A percentile compares a stretch with the other conserved stretches of the same genome.
Conservation (phyloP, 2,888 invertebrate species). For the Aphidoletes aphidimyza region DNA sequence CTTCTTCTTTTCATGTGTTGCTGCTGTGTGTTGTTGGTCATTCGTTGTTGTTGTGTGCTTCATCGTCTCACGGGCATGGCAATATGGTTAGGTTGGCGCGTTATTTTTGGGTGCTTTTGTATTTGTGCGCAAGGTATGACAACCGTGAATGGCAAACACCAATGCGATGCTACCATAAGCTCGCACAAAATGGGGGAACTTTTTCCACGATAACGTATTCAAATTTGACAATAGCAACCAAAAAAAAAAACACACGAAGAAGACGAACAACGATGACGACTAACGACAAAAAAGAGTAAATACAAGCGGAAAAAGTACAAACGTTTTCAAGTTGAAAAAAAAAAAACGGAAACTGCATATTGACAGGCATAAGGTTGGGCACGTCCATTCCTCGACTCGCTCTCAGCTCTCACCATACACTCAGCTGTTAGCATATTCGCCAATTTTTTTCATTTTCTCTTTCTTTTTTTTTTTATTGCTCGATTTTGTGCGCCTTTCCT, state of each 20-base stretch:
- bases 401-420: background rate
- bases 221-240: background rate
- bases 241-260: background rate
- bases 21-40: background rate
- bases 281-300: background rate
- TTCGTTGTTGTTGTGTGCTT: too few relatives aligned
- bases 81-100: slow-evolving; percentile 36
- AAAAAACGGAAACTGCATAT: slow-evolving; percentile 52
- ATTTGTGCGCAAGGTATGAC: slow-evolving; percentile 17
- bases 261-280: too few relatives aligned
- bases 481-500: background rate
- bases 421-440: slow-evolving; percentile 41
- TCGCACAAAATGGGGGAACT: background rate
- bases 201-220: slow-evolving; percentile 28
- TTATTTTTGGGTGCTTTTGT: background rate
- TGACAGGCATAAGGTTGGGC: slow-evolving; percentile 41
- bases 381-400: background rate
- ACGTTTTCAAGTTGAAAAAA: background rate
- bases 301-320: background rate
- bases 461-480: background rate
- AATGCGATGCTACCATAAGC: slow-evolving; percentile 13
- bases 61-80: background rate
- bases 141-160: slow-evolving; percentile 26
- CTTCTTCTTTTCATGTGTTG: background rate
- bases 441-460: slow-evolving; percentile 5